Conservation (phyloP, 2,113 vertebrate species). For the Lasiurus cinereus region DNA sequence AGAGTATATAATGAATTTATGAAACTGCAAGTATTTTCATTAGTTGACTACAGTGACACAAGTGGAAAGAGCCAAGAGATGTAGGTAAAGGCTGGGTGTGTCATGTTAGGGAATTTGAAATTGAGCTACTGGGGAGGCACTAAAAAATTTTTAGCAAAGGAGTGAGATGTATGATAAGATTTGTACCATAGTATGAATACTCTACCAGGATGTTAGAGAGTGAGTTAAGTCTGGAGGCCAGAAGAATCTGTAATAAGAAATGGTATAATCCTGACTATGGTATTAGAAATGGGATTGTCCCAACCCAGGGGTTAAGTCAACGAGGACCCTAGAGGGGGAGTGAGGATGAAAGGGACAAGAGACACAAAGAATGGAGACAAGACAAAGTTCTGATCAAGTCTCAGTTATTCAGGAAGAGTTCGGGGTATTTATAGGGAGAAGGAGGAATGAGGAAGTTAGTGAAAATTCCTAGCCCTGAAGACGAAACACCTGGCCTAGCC, state of each 20-base stretch:
- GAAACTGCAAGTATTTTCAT: neutral
- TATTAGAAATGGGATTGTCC: neutral
- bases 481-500: too few relatives aligned
- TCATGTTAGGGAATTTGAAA: neutral
- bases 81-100: neutral
- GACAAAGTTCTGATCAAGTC: too few relatives aligned
- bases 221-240: neutral
- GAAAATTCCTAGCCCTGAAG: too few relatives aligned
- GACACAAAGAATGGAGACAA: too few relatives aligned
- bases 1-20: neutral
- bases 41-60: neutral
- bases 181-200: neutral
- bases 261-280: neutral
- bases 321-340: too few relatives aligned
- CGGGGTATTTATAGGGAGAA: too few relatives aligned
- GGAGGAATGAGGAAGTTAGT: too few relatives aligned
- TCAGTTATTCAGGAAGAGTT: too few relatives aligned
- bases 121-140: neutral
- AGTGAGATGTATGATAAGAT: neutral
- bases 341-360: too few relatives aligned
- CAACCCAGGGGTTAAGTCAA: too few relatives aligned
- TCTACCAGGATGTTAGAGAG: neutral
- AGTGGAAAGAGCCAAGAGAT: neutral
- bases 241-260: neutral
- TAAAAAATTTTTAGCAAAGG: neutral